Conservation (phyloP, 2,888 invertebrate genomes). For the Calephelis perditalis region DNA sequence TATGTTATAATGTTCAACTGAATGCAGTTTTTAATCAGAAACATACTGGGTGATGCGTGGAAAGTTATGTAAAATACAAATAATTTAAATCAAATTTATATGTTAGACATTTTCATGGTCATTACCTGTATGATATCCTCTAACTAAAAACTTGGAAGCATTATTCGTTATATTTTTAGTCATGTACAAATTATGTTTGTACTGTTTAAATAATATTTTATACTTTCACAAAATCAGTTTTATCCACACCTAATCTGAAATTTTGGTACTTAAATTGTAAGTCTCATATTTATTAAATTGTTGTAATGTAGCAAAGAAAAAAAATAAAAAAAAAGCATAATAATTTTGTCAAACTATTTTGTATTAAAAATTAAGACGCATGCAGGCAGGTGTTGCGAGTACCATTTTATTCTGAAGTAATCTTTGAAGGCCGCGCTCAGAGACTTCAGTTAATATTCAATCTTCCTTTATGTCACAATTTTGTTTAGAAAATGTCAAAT, state of each 20-base stretch:
- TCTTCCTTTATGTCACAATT: too few species aligned
- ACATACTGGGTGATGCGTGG: background rate
- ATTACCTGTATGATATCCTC: too few species aligned
- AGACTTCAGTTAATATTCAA: too few species aligned
- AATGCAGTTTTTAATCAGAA: background rate
- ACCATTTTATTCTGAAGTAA: background rate
- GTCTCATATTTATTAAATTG: background rate
- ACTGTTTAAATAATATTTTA: background rate
- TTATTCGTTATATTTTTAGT: too few species aligned
- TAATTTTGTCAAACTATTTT: background rate
- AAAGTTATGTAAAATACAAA: too few species aligned
- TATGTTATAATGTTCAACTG: background rate
- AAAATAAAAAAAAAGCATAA: slow-evolving; percentile 7
- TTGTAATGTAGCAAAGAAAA: slow-evolving; percentile 4
- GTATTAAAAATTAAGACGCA: background rate
- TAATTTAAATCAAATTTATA: too few species aligned
- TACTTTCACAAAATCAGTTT: background rate
- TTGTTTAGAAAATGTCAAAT: too few species aligned
- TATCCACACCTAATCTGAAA: slow-evolving; percentile 3
- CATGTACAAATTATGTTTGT: too few species aligned
- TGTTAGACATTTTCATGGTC: too few species aligned
- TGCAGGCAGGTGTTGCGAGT: background rate
- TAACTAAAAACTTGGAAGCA: too few species aligned
- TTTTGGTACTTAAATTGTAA: slow-evolving; percentile 9
- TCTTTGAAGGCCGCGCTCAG: too few species aligned